A percentile compares a stretch with the other conserved stretches of the same genome.
Evolutionary conservation across 1,140 invertebrate species (phyloP).

Genomic region (Aphis gossypii): DNA sequence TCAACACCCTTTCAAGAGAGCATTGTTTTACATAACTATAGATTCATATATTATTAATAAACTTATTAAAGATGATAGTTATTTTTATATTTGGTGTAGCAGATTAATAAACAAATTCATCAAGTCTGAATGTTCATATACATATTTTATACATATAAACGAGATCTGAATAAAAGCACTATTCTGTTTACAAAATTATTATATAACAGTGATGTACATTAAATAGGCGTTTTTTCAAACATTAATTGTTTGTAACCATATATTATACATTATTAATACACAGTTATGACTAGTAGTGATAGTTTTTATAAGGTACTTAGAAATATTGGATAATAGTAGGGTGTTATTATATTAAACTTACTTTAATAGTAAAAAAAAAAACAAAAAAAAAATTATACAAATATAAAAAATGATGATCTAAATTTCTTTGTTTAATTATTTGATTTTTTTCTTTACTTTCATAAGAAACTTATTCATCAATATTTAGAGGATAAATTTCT

Average conservation of each 20-base stretch:
- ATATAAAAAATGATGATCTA: not conserved
- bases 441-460: not conserved
- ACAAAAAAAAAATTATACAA: not conserved
- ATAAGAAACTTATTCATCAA: not conserved
- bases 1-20: not conserved
- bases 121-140: not conserved
- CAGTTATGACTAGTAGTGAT: conserved; percentile 30
- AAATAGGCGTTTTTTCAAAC: not conserved
- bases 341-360: conserved; percentile 2
- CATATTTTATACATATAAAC: not conserved
- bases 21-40: not conserved
- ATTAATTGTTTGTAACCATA: conserved; percentile 11
- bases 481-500: not conserved
- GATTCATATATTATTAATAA: conserved; percentile 19
- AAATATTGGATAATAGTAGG: conserved; percentile 7
- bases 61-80: not conserved
- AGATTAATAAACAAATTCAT: not conserved
- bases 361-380: not conserved
- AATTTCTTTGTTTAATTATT: not conserved
- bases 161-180: conserved; percentile 18
- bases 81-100: conserved; percentile 3
- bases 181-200: conserved; percentile 14
- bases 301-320: conserved; percentile 3
- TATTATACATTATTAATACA: not conserved
- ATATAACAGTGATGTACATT: not conserved